A percentile compares a stretch with the other conserved stretches of the same genome.
phyloP scores from a whole-genome alignment of 2,888 invertebrate genomes.

The Amaurobius ferox region DNA sequence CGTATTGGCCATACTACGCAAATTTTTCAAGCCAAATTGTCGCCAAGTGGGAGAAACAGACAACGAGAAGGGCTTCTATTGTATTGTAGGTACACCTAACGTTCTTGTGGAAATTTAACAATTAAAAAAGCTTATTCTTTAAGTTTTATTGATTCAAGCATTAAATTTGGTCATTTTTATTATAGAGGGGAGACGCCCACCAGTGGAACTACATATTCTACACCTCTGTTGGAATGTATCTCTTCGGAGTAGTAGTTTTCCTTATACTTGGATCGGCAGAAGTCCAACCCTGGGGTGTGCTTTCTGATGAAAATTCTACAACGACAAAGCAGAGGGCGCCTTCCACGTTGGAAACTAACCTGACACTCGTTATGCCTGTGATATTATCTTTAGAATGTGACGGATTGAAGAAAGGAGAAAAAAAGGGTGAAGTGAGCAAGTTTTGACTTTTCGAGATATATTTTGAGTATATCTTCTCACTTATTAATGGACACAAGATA shows the following conservation, averaged over 20 bases:
- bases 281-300: slow-evolving; percentile 82
- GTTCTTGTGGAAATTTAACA: no score
- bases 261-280: slow-evolving; percentile 83
- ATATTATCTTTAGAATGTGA: background rate
- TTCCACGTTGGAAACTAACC: slow-evolving; percentile 30
- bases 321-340: slow-evolving; percentile 8
- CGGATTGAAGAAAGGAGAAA: background rate
- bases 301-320: background rate
- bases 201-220: slow-evolving; percentile 86
- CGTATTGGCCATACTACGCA: no score
- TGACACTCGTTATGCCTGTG: slow-evolving; percentile 29
- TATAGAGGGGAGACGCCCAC: slow-evolving; percentile 42
- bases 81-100: no score
- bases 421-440: background rate
- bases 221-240: slow-evolving; percentile 84
- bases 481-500: no score
- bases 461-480: no score
- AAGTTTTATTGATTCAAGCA: no score
- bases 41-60: no score
- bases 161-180: no score
- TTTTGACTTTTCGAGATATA: background rate
- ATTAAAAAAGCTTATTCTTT: no score
- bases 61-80: no score
- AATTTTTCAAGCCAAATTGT: no score
- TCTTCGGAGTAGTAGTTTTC: slow-evolving; percentile 84